Conservation (phyloP, 2,797 vertebrate species). For the Sternotherus odoratus region DNA sequence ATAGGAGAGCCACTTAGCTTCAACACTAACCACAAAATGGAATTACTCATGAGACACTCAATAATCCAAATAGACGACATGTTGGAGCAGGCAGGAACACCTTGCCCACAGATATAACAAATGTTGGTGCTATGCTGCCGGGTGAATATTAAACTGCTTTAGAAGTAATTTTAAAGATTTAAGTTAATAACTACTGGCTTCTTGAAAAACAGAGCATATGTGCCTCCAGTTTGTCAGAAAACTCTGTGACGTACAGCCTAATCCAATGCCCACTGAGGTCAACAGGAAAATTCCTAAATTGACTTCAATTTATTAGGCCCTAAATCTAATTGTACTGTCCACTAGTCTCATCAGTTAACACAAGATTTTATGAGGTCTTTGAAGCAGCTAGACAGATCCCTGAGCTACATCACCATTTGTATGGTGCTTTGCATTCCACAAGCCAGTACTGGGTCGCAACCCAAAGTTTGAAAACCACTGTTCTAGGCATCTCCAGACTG, state of each 20-base stretch:
- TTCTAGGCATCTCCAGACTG: no score
- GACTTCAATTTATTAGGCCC: neutral
- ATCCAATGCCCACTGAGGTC: neutral
- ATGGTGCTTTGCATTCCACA: neutral
- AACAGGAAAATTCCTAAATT: neutral
- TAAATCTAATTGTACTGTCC: neutral
- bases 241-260: no score
- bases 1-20: neutral
- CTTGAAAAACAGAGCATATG: neutral
- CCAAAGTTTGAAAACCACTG: no score
- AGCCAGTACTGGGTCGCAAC: no score
- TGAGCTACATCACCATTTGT: neutral
- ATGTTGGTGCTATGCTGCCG: no score
- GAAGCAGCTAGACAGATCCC: neutral
- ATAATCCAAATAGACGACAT: neutral
- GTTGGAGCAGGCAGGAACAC: no score
- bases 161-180: no score
- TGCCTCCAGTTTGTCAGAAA: neutral
- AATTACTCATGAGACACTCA: neutral
- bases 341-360: neutral
- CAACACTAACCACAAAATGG: neutral
- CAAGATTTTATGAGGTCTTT: neutral
- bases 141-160: no score
- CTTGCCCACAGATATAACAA: no score
- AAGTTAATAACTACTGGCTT: no score